Conservation (phyloP, 1,140 invertebrate species). For the Drosophila pseudoananassae region DNA sequence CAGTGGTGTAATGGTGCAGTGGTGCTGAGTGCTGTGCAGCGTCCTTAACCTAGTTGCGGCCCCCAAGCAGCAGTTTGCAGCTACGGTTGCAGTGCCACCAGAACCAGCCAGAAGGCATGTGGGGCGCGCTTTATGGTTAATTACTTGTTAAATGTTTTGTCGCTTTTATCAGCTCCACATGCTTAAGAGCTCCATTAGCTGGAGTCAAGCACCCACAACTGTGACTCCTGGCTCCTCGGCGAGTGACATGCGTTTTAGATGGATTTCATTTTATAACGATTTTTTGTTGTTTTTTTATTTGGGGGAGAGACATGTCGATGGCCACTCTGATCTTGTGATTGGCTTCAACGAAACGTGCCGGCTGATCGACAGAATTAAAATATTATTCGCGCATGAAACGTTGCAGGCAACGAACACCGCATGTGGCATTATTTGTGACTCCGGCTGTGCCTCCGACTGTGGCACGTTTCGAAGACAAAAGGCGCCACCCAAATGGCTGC, state of each 20-base stretch:
- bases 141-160: slow-evolving; percentile 82
- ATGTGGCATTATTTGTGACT: slow-evolving; percentile 65
- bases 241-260: slow-evolving; percentile 50
- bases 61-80: slow-evolving; percentile 23
- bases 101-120: slow-evolving; percentile 27
- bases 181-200: slow-evolving; percentile 69
- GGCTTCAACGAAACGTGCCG: slow-evolving; percentile 61
- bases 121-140: slow-evolving; percentile 73
- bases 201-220: slow-evolving; percentile 27
- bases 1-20: slow-evolving; percentile 1
- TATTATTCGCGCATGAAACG: slow-evolving; percentile 70
- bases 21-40: slow-evolving; percentile 54
- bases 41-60: slow-evolving; percentile 70
- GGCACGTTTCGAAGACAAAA: slow-evolving; percentile 75
- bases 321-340: slow-evolving; percentile 55
- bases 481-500: slow-evolving; percentile 75
- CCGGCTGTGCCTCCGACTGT: slow-evolving; percentile 36
- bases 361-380: slow-evolving; percentile 72
- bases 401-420: slow-evolving; percentile 64
- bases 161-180: slow-evolving; percentile 65
- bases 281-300: not conserved
- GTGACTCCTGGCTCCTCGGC: slow-evolving; percentile 15
- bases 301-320: slow-evolving; percentile 40
- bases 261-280: not conserved
- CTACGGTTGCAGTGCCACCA: slow-evolving; percentile 19